Evolutionary conservation across 2,888 invertebrate genomes (phyloP).

Genomic region (Agrotis puta): DNA sequence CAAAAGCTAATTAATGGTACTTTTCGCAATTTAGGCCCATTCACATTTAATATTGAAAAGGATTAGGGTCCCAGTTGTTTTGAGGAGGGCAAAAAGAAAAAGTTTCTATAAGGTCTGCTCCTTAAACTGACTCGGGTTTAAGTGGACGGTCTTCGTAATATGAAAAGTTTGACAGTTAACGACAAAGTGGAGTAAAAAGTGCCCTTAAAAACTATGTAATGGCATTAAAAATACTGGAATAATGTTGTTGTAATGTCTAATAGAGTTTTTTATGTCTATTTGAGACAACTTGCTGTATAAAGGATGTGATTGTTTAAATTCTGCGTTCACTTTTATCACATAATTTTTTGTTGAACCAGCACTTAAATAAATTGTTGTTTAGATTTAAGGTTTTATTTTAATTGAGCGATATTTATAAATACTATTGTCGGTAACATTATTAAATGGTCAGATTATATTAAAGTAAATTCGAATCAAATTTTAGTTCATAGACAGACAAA

Average conservation of each 20-base stretch:
- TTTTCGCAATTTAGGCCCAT: slow-evolving; percentile 69
- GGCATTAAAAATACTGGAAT: slow-evolving; percentile 67
- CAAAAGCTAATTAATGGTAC: slow-evolving; percentile 72
- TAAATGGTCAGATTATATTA: too few relatives aligned
- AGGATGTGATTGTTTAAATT: neutral
- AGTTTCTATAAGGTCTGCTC: slow-evolving; percentile 66
- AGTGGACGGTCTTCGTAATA: slow-evolving; percentile 79
- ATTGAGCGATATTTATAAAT: neutral
- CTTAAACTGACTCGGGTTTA: slow-evolving; percentile 74
- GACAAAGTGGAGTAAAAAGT: slow-evolving; percentile 75
- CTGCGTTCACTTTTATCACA: neutral
- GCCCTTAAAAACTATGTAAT: slow-evolving; percentile 76
- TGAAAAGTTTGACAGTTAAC: slow-evolving; percentile 81
- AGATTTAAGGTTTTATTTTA: too few relatives aligned
- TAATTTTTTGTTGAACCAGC: neutral
- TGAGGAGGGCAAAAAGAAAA: slow-evolving; percentile 60
- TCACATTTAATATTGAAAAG: slow-evolving; percentile 78
- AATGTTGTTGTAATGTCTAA: slow-evolving; percentile 53
- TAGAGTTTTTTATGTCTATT: slow-evolving; percentile 19
- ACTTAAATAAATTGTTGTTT: too few relatives aligned
- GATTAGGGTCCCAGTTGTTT: slow-evolving; percentile 74
- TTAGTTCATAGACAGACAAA: neutral
- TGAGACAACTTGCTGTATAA: neutral
- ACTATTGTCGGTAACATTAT: too few relatives aligned
- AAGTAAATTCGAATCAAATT: too few relatives aligned